phyloP scores from a whole-genome alignment of 2,888 invertebrate species.

The Tinea semifulvella region DNA sequence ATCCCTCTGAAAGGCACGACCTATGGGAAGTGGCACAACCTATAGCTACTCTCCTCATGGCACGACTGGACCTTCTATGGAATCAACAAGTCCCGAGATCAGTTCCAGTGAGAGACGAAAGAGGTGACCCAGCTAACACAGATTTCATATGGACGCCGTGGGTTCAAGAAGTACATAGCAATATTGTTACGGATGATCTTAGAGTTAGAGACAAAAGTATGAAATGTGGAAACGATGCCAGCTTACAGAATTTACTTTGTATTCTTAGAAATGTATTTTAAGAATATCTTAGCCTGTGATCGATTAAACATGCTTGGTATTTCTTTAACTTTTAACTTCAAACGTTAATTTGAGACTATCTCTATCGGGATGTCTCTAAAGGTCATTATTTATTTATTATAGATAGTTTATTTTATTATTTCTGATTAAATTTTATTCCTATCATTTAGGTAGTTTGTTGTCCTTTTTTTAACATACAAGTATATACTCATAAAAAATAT shows the following conservation, averaged over 20 bases:
- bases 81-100: slow-evolving; percentile 56
- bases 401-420: no score
- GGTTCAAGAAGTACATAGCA: slow-evolving; percentile 28
- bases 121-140: slow-evolving; percentile 75
- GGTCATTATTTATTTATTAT: no score
- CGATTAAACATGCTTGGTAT: no score
- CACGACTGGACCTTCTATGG: slow-evolving; percentile 45
- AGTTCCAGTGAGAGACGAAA: slow-evolving; percentile 49
- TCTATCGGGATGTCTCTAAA: no score
- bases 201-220: background rate
- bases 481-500: no score
- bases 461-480: no score
- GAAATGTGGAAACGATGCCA: slow-evolving; percentile 4
- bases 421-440: no score
- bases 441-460: no score
- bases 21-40: slow-evolving; percentile 60
- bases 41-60: slow-evolving; percentile 49
- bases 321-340: no score
- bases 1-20: slow-evolving; percentile 83
- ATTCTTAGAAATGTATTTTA: slow-evolving; percentile 44
- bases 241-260: slow-evolving; percentile 41
- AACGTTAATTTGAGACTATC: no score
- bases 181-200: background rate
- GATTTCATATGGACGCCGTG: slow-evolving; percentile 79
- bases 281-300: no score